Evolutionary conservation across 1,140 invertebrate species (phyloP).

Genomic region (Paralvinella palmiformis): DNA sequence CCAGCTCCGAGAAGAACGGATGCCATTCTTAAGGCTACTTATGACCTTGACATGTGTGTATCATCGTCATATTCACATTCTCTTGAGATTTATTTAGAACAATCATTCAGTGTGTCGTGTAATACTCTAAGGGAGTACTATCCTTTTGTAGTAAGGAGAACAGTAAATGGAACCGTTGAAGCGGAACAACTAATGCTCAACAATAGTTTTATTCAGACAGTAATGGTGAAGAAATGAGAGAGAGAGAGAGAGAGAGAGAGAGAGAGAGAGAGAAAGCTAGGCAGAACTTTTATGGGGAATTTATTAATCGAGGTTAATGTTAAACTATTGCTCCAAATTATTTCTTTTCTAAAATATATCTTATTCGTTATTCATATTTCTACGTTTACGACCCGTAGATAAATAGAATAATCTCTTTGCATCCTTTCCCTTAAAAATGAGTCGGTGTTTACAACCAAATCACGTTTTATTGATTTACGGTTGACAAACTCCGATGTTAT

Average conservation of each 20-base stretch:
- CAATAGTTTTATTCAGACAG: background rate
- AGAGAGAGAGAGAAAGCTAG: background rate
- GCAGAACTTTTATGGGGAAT: no score
- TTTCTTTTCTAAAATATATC: no score
- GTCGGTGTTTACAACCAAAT: no score
- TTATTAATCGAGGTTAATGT: no score
- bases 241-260: background rate
- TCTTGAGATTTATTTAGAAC: background rate
- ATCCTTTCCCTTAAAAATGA: no score
- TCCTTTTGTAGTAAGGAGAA: background rate
- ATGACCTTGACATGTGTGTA: background rate
- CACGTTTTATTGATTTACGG: no score
- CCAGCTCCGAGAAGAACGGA: background rate
- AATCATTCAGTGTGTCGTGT: background rate
- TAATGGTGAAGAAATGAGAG: background rate
- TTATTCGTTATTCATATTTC: no score
- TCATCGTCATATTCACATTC: background rate
- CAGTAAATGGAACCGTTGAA: background rate
- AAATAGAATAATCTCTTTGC: no score
- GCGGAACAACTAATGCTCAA: background rate
- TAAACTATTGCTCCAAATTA: no score
- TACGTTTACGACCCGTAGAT: no score
- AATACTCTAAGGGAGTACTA: background rate
- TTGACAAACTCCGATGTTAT: no score
- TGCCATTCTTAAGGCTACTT: background rate